A percentile compares a stretch with the other conserved stretches of the same genome.
phyloP scores from a whole-genome alignment of 1,140 invertebrate species.

The Saccostrea glomerata region DNA sequence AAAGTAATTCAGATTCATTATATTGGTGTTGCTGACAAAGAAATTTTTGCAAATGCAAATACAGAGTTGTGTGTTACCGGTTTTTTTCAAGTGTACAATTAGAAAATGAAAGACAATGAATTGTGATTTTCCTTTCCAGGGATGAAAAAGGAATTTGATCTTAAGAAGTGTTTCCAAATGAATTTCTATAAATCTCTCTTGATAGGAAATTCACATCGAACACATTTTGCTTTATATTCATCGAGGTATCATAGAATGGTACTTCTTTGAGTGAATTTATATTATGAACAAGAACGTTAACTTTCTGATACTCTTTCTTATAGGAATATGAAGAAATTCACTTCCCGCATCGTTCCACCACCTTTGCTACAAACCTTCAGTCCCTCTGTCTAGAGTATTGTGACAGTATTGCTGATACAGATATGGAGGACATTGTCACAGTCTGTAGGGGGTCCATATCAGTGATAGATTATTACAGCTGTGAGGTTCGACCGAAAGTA shows the following conservation, averaged over 20 bases:
- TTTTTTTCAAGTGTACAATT: no score
- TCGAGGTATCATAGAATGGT: background rate
- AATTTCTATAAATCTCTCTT: background rate
- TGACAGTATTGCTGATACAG: constrained; percentile 47
- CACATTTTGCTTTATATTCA: background rate
- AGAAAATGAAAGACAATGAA: no score
- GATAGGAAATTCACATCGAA: background rate
- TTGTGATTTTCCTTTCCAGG: no score
- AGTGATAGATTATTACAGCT: constrained; percentile 53
- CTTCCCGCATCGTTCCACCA: constrained; percentile 48
- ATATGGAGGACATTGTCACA: constrained; percentile 49
- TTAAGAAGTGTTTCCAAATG: no score
- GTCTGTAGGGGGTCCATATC: constrained; percentile 47
- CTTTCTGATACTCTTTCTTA: background rate
- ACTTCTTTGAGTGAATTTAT: background rate
- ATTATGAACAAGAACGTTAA: background rate
- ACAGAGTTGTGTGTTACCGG: no score
- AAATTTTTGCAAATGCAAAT: background rate
- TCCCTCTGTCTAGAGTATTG: constrained; percentile 47
- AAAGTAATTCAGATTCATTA: background rate
- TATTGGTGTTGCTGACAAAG: background rate
- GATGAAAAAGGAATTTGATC: no score
- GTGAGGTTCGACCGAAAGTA: constrained; percentile 43
- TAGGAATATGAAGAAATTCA: background rate
- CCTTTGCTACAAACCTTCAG: constrained; percentile 43